A percentile compares a stretch with the other conserved stretches of the same genome.
phyloP scores from a whole-genome alignment of 2,113 vertebrate species.

The Gallinago undulata region DNA sequence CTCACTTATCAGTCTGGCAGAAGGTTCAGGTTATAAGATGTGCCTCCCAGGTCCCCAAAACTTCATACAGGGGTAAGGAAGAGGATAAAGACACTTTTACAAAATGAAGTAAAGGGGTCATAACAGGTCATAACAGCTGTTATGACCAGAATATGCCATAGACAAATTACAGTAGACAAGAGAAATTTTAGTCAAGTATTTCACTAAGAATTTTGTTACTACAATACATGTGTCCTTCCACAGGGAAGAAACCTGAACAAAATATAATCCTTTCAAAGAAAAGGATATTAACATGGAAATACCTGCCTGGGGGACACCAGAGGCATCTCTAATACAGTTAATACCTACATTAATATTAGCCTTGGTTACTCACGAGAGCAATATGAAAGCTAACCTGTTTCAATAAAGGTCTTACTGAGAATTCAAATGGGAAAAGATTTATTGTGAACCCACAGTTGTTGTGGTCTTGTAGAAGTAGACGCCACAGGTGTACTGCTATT shows the following conservation, averaged over 20 bases:
- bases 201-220: neutral
- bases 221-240: neutral
- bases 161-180: neutral
- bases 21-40: neutral
- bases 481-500: neutral
- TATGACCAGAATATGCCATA: rapidly evolving
- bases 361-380: rapidly evolving
- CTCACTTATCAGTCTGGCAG: neutral
- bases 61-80: neutral
- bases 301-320: neutral
- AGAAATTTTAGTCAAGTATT: neutral
- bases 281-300: neutral
- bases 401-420: neutral
- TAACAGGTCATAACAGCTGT: neutral
- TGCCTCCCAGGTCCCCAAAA: rapidly evolving
- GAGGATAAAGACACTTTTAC: neutral
- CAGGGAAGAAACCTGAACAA: neutral
- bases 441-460: neutral
- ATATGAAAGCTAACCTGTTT: neutral
- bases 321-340: neutral
- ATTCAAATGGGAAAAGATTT: neutral
- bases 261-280: neutral
- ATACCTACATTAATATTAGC: neutral
- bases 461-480: neutral
- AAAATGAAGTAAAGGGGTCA: neutral